phyloP scores from a whole-genome alignment of 2,113 vertebrate genomes.

The Rhizomys pruinosus region DNA sequence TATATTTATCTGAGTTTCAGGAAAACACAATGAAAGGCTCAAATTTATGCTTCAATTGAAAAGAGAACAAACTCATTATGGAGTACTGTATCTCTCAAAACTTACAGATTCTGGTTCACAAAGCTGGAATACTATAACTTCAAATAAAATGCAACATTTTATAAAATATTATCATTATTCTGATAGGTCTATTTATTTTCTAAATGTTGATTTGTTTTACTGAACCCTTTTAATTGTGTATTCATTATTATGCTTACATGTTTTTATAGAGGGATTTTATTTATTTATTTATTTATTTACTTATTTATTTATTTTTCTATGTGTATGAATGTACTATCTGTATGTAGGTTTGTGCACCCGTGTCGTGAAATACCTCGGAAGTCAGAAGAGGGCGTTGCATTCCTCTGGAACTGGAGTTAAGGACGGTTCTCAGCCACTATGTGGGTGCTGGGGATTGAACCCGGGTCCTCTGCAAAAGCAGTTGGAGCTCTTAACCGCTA shows the following conservation, averaged over 20 bases:
- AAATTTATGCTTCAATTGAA: slow-evolving; percentile 3
- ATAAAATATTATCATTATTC: background rate
- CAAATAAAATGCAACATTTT: slow-evolving; percentile 40
- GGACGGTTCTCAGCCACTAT: too few species aligned
- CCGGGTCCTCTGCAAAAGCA: too few species aligned
- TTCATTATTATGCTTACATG: background rate
- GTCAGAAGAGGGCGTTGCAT: too few species aligned
- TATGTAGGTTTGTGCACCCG: too few species aligned
- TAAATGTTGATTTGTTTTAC: background rate
- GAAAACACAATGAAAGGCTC: background rate
- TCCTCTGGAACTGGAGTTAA: too few species aligned
- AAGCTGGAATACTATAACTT: background rate
- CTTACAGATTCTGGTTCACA: background rate
- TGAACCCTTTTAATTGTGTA: background rate
- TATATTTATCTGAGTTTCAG: slow-evolving; percentile 9
- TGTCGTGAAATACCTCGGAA: too few species aligned
- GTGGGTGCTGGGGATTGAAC: too few species aligned
- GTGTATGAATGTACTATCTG: too few species aligned
- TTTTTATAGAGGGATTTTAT: background rate
- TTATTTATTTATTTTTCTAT: too few species aligned
- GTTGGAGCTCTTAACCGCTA: too few species aligned
- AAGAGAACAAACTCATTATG: background rate
- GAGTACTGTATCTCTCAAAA: background rate
- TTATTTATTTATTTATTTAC: too few species aligned
- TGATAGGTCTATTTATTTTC: background rate